Percentiles rank a stretch among this genome's conserved stretches.
These are phyloP conservation scores for Leucozona laternaria DNA, from an alignment of 2,888 invertebrate genomes.

Conservation along the genomic window DNA sequence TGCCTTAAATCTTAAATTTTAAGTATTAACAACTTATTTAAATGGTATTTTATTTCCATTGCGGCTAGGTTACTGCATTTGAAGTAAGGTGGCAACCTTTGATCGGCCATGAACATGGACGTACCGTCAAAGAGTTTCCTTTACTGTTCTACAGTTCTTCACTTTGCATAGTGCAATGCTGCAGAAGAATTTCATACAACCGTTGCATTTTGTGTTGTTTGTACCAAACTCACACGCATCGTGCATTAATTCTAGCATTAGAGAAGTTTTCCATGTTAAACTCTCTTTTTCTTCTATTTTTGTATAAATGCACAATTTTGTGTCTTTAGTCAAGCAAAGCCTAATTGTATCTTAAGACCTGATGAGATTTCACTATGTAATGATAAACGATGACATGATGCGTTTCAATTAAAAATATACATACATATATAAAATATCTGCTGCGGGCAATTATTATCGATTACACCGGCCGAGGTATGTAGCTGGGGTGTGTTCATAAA, in stretches of 20 bases:
- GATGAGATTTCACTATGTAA: constrained; percentile 10
- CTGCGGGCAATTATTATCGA: constrained; percentile 50
- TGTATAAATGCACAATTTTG: not conserved
- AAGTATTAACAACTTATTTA: too few species aligned
- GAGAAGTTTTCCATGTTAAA: constrained; percentile 48
- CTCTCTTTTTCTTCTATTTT: not conserved
- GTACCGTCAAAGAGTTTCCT: constrained; percentile 31
- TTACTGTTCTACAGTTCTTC: not conserved
- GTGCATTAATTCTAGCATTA: constrained; percentile 68
- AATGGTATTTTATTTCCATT: too few species aligned
- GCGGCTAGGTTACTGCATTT: not conserved
- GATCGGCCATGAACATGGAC: not conserved
- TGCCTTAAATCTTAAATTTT: too few species aligned
- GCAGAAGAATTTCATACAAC: not conserved
- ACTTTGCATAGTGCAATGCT: not conserved
- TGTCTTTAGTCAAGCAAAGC: not conserved
- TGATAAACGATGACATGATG: constrained; percentile 31
- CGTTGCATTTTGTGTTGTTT: constrained; percentile 48
- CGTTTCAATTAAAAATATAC: constrained; percentile 40
- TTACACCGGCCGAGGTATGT: not conserved
- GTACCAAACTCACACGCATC: constrained; percentile 56
- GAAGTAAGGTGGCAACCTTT: not conserved
- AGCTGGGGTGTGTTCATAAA: not conserved
- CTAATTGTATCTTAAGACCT: not conserved
- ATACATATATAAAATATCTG: constrained; percentile 7